Conservation (phyloP, 2,797 vertebrate genomes). For the Tauraco hartlaubi region DNA sequence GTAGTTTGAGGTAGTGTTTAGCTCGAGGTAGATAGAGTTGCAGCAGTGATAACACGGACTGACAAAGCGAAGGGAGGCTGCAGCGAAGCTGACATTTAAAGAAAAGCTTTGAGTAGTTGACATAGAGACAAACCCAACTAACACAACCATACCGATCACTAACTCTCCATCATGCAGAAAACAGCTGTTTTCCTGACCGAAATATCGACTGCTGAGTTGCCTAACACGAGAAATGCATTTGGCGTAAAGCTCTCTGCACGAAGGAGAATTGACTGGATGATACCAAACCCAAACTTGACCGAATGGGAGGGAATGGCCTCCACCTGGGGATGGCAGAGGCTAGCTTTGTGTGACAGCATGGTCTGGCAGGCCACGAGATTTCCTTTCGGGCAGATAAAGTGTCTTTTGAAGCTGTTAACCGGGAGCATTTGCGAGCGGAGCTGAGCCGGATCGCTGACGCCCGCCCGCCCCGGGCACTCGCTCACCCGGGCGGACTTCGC, state of each 20-base stretch:
- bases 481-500: rapidly evolving
- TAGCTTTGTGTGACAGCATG: rapidly evolving
- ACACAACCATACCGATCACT: rapidly evolving
- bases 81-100: background rate
- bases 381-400: rapidly evolving
- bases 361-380: background rate
- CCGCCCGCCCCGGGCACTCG: rapidly evolving
- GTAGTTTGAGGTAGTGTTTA: background rate
- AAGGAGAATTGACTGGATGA: background rate
- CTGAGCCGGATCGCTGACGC: background rate
- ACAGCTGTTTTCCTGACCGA: background rate
- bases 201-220: background rate
- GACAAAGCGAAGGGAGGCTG: background rate
- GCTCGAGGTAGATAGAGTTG: background rate
- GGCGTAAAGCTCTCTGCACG: background rate
- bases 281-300: rapidly evolving
- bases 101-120: background rate
- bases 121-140: background rate
- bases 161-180: background rate
- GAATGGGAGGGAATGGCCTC: background rate
- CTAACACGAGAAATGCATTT: background rate
- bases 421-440: background rate
- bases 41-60: background rate
- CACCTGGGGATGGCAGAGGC: background rate
- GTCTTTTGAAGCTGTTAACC: rapidly evolving